These are phyloP conservation scores for Tetraodon nigroviridis DNA, from an alignment of 2,113 vertebrate genomes.

Conservation along the genomic window DNA sequence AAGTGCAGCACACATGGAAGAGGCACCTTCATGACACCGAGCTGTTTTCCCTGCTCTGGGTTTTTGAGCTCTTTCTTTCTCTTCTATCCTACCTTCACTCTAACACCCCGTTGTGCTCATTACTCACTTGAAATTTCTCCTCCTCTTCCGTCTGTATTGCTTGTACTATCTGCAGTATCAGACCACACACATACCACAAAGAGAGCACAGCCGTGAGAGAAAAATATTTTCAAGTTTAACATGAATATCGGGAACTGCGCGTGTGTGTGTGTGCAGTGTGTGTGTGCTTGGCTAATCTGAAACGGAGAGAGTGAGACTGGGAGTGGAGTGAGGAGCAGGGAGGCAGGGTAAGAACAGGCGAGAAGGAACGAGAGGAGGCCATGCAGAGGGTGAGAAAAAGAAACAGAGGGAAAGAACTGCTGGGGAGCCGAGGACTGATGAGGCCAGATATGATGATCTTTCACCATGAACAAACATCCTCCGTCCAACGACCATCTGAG, in stretches of 20 bases:
- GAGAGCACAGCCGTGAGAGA: slow-evolving; percentile 11
- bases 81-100: slow-evolving; percentile 20
- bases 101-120: slow-evolving; percentile 21
- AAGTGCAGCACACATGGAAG: slow-evolving; percentile 25
- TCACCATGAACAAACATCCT: neutral
- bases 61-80: slow-evolving; percentile 34
- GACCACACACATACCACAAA: slow-evolving; percentile 48
- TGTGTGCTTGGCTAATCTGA: slow-evolving; percentile 66
- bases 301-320: slow-evolving; percentile 71
- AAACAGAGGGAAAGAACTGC: slow-evolving; percentile 14
- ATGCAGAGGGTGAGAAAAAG: slow-evolving; percentile 3
- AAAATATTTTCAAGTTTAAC: slow-evolving; percentile 9
- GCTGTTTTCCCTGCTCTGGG: slow-evolving; percentile 13
- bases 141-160: slow-evolving; percentile 15
- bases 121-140: slow-evolving; percentile 27
- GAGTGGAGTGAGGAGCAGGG: slow-evolving; percentile 50
- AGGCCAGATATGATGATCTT: neutral
- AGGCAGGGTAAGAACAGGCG: slow-evolving; percentile 48
- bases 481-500: too few species aligned
- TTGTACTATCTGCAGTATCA: slow-evolving; percentile 16
- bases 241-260: slow-evolving; percentile 14
- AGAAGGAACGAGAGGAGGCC: slow-evolving; percentile 30
- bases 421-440: slow-evolving; percentile 4
- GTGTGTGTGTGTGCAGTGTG: slow-evolving; percentile 26
- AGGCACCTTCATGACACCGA: neutral